Base-by-base conservation (phyloP, 1,140 invertebrate genomes). In the Elysia chlorotica region DNA sequence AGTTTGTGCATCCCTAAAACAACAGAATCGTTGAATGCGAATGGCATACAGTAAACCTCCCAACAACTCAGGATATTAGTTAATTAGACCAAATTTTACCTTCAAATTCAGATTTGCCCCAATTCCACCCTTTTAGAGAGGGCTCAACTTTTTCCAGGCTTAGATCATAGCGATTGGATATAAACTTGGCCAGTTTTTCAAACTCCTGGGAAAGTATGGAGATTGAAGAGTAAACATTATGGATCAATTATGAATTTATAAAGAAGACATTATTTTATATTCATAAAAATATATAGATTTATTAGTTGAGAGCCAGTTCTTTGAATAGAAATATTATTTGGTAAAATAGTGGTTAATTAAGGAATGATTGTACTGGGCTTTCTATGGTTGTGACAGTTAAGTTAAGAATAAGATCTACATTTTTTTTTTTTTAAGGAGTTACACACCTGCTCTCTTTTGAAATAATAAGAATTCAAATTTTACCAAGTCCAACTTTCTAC, bases 101-200 rank as follows among this genome's bases (percentile, higher is more conserved):
- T 85, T 92, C 92, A 86, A 99, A 99, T 79, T 96, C 94, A 17
- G 95, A 95, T 0, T 93, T 94, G 61, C 98, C 98, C 95, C 98
- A 99, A 88, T 99, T 99, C 97, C 97, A 99, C 4, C 98, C 98
- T 88, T 97, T 99, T 0, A 99, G 88, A 80, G 94, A 95, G 38
- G 97, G 87, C 81, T 99, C 97, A 83, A 96, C 96, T 54, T 85
- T 86, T 67, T 88, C 86, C 28, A 91, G 62, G 19, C 83, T 76
- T 3, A 83, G 75, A 37, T 85, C 94, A 93, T 71, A 96, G 85
- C 93, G 95, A 92, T 78, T 95, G 91, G 82, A 93, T 17, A 87
- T 75, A 79, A 89, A 89, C 23, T 78, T 76, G 59, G 82, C 77
- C 62, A 88, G 93, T 61, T 93, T 91, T 78, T 96, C 97, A 78